Conservation (phyloP, 2,797 vertebrate genomes). For the Coreius guichenoti region DNA sequence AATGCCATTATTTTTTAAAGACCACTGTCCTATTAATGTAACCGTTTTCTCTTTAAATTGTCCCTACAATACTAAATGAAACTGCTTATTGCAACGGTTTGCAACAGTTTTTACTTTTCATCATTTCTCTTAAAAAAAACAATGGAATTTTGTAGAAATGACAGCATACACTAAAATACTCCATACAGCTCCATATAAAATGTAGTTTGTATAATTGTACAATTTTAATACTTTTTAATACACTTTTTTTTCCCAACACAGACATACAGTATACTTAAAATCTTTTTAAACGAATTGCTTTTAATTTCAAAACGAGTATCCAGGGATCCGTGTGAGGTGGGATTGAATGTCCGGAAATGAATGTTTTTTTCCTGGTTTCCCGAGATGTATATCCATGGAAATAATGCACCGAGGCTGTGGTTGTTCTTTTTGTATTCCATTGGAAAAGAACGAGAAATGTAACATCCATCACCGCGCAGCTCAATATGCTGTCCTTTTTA, state of each 20-base stretch:
- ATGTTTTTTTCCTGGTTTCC: background rate
- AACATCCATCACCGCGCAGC: constrained; percentile 13
- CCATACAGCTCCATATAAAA: background rate
- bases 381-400: constrained; percentile 22
- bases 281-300: background rate
- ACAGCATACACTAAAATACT: background rate
- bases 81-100: background rate
- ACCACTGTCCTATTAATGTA: background rate
- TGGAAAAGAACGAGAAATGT: background rate
- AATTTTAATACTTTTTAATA: background rate
- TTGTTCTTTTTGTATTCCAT: constrained; percentile 14
- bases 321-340: background rate
- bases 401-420: background rate
- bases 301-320: background rate
- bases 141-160: background rate
- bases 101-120: background rate
- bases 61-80: background rate
- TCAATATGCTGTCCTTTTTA: constrained; percentile 8
- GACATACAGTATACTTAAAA: background rate
- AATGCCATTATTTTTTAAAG: background rate
- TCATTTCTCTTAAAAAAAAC: background rate
- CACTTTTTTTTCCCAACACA: background rate
- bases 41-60: background rate
- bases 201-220: background rate
- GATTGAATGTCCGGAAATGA: constrained; percentile 7